Base-by-base conservation (phyloP, 2,888 invertebrate species). In the Hecatera dysodea region DNA sequence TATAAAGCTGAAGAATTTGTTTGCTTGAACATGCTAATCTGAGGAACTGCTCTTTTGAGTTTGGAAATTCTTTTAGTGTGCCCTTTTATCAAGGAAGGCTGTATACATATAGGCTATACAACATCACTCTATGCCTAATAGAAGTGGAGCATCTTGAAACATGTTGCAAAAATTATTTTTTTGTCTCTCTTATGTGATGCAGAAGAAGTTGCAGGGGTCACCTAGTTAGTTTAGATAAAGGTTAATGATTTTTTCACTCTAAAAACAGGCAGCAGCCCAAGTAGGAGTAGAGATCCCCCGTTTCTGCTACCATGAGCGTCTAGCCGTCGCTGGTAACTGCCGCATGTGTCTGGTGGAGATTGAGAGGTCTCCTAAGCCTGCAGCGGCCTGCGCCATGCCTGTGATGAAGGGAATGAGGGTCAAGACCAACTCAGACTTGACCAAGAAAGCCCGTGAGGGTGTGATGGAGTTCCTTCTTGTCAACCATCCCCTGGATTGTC, bases 351-450 rank as follows among this genome's bases (percentile, higher is more conserved):
- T 99, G 39, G 99, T 99, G 0, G 99, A 99, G 95, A 99, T 99
- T 17, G 99, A 99, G 92, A 99, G 99, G 92, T 99, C 99, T 53
- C 98, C 99, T 2, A 99, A 99, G 96, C 99, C 99, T 0, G 98
- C 99, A 0, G 99, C 99, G 12, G 99, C 99, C 0, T 99, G 99
- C 93, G 99, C 99, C 19, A 99, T 99, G 99, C 99, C 99, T 0
- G 99, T 99, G 0, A 99, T 99, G 99, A 99, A 99, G 94, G 99
- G 99, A n/a, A 99, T 99, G 99, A 97, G 98, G 82, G 97, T 99
- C 27, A 99, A 99, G 93, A 99, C 99, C 27, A 98, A 99, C 92
- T 99, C 99, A 0, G 99, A 99, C 85, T 96, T 99, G 95, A 99
- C 99, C 0, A 97, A 97, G 78, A 95, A 98, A 91, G 97, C 97